Evolutionary conservation across 2,113 vertebrate genomes (phyloP).

Genomic region (Piprites chloris): DNA sequence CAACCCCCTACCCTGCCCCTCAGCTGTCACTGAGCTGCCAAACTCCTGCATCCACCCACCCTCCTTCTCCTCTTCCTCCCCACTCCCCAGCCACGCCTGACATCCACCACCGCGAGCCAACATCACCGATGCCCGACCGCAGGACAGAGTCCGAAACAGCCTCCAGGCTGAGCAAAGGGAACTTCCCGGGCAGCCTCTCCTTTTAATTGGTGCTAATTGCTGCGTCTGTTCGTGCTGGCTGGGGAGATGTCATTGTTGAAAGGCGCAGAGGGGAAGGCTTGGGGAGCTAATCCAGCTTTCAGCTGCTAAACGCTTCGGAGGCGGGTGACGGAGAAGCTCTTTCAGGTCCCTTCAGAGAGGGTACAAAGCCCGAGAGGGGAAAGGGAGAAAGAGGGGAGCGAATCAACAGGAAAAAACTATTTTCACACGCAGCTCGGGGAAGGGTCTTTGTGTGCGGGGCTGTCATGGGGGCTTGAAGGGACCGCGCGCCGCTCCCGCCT

Average conservation of each 20-base stretch:
- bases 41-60: background rate
- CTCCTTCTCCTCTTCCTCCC: background rate
- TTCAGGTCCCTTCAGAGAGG: constrained; percentile 58
- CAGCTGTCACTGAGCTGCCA: background rate
- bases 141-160: background rate
- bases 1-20: background rate
- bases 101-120: background rate
- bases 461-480: background rate
- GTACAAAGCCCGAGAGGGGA: constrained; percentile 52
- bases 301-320: constrained; percentile 47
- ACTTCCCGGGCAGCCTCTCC: constrained; percentile 61
- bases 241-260: constrained; percentile 69
- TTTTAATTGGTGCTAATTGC: constrained; percentile 77
- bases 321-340: constrained; percentile 55
- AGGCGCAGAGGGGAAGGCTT: constrained; percentile 59
- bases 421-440: constrained; percentile 63
- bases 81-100: background rate
- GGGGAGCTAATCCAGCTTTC: constrained; percentile 65
- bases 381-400: constrained; percentile 34
- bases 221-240: constrained; percentile 67
- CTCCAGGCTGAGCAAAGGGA: constrained; percentile 14
- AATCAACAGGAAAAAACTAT: constrained; percentile 48
- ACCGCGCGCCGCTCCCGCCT: background rate
- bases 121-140: background rate
- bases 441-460: constrained; percentile 32